phyloP scores from a whole-genome alignment of 2,113 vertebrate species.

The Pholis gunnellus region DNA sequence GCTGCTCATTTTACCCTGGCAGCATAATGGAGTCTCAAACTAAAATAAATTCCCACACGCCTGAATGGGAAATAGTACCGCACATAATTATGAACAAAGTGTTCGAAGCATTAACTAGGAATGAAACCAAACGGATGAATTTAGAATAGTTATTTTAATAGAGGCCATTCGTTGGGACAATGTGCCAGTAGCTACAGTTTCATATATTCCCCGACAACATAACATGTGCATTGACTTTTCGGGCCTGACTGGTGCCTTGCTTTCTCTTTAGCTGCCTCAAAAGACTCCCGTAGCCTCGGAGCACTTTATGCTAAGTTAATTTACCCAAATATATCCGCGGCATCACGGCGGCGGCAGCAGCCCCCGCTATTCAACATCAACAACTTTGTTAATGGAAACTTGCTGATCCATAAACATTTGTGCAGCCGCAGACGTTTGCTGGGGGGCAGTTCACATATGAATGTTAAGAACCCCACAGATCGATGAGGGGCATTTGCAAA shows the following conservation, averaged over 20 bases:
- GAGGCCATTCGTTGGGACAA: conserved; percentile 48
- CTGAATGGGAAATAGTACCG: conserved; percentile 29
- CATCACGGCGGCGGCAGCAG: conserved; percentile 50
- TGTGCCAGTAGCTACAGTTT: conserved; percentile 56
- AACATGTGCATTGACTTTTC: conserved; percentile 75
- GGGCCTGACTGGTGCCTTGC: conserved; percentile 63
- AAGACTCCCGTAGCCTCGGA: conserved; percentile 76
- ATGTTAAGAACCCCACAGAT: conserved; percentile 92
- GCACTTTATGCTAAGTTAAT: conserved; percentile 87
- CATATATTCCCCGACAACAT: conserved; percentile 35
- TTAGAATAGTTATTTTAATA: conserved; percentile 55
- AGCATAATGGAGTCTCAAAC: conserved; percentile 52
- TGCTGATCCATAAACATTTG: conserved; percentile 94
- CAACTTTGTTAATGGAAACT: conserved; percentile 96
- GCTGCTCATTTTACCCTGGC: conserved; percentile 72
- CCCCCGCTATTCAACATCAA: conserved; percentile 82
- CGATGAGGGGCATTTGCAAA: conserved; percentile 98
- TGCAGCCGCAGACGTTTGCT: conserved; percentile 89
- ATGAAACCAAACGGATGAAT: conserved; percentile 12
- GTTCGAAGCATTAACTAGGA: background rate
- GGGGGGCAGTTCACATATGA: conserved; percentile 90
- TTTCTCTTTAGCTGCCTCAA: conserved; percentile 64
- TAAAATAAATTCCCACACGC: conserved; percentile 18
- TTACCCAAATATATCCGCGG: conserved; percentile 87
- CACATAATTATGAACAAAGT: conserved; percentile 54